phyloP scores from a whole-genome alignment of 1,140 invertebrate species.

The Vanessa atalanta region DNA sequence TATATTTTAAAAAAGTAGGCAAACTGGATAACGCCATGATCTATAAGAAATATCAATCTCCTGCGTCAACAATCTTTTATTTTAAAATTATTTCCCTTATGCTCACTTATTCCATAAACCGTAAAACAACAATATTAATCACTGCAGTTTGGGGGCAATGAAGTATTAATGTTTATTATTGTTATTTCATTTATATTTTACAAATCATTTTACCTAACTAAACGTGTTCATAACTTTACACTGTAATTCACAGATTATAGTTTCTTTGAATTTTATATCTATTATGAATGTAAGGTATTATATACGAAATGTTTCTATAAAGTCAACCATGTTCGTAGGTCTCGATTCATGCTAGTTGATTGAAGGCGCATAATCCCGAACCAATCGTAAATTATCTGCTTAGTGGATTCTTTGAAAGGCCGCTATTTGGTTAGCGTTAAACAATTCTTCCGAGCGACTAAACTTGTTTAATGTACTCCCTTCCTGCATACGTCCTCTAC shows the following conservation, averaged over 20 bases:
- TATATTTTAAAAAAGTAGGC: no score
- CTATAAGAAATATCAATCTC: no score
- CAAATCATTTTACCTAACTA: not conserved
- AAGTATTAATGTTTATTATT: not conserved
- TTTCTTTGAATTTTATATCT: not conserved
- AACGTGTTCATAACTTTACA: not conserved
- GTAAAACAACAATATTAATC: no score
- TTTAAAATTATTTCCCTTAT: no score
- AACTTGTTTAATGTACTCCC: conserved; percentile 59
- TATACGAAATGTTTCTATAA: conserved; percentile 2
- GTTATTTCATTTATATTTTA: not conserved
- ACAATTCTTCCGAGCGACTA: conserved; percentile 76
- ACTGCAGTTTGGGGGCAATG: no score
- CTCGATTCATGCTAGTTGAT: conserved; percentile 52
- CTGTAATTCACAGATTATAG: not conserved
- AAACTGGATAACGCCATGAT: no score
- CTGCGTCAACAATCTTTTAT: no score
- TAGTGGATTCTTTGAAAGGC: conserved; percentile 63
- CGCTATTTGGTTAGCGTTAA: conserved; percentile 78
- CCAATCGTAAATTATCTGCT: conserved; percentile 75
- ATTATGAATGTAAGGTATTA: not conserved
- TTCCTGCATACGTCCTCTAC: conserved; percentile 55
- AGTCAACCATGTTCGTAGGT: conserved; percentile 10
- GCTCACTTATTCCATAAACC: no score
- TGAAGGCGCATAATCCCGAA: conserved; percentile 61